Evolutionary conservation across 2,888 invertebrate species (phyloP).

Genomic region (Eristalis tenax): DNA sequence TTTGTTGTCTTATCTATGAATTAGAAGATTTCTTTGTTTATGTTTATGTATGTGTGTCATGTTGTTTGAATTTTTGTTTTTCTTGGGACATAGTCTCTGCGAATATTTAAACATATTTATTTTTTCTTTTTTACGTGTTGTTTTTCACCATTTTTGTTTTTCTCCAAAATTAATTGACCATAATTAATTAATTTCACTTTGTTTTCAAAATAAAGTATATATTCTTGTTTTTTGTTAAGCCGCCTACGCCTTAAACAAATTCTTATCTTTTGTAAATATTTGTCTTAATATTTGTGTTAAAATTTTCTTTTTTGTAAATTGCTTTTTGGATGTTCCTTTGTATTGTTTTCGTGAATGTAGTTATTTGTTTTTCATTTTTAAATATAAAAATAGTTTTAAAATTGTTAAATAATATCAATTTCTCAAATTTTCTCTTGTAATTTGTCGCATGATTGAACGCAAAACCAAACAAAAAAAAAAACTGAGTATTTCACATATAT

Average conservation of each 20-base stretch:
- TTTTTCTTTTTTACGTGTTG: not conserved
- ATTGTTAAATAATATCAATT: conserved; percentile 64
- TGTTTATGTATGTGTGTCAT: conserved; percentile 14
- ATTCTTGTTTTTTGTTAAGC: conserved; percentile 45
- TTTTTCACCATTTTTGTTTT: conserved; percentile 12
- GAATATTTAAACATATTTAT: conserved; percentile 19
- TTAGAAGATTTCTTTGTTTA: conserved; percentile 47
- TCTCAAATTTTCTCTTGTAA: conserved; percentile 48
- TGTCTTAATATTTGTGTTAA: conserved; percentile 11
- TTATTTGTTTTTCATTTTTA: conserved; percentile 18
- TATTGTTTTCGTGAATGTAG: conserved; percentile 34
- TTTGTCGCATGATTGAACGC: conserved; percentile 41
- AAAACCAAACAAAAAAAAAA: conserved; percentile 36
- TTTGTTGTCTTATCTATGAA: conserved; percentile 16
- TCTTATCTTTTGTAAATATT: conserved; percentile 57
- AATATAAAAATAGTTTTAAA: conserved; percentile 61
- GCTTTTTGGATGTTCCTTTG: conserved; percentile 55
- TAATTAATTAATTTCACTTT: conserved; percentile 59
- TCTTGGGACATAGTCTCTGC: conserved; percentile 46
- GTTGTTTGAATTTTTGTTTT: conserved; percentile 27
- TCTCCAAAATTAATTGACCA: conserved; percentile 68
- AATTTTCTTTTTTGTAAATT: conserved; percentile 54
- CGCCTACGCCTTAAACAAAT: conserved; percentile 54
- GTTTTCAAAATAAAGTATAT: conserved; percentile 52
- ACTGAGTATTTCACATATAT: conserved; percentile 35